Conservation (phyloP, 2,797 vertebrate species). For the Tinamus major region DNA sequence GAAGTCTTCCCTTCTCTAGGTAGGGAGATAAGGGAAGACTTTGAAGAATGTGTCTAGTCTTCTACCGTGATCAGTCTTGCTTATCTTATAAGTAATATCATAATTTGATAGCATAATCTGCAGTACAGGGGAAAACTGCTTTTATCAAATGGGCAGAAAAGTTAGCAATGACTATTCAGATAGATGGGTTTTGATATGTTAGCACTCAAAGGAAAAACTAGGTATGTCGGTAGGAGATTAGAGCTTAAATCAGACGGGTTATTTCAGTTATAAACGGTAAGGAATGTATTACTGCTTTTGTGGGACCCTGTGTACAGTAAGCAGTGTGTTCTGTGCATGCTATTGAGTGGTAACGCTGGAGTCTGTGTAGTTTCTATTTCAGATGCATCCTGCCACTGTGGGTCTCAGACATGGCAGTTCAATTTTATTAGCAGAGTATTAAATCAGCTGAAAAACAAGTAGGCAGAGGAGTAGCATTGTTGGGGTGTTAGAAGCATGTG, state of each 20-base stretch:
- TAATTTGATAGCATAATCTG: not conserved
- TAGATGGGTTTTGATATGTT: not conserved
- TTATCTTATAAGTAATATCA: not conserved
- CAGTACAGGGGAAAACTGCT: not conserved
- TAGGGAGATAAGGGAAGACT: no score
- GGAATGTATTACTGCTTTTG: not conserved
- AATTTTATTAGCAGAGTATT: accelerated
- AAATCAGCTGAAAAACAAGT: not conserved
- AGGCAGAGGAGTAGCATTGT: not conserved
- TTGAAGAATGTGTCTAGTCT: no score
- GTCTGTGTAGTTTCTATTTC: not conserved
- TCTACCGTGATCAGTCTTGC: not conserved
- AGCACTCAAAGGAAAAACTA: not conserved
- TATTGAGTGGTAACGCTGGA: not conserved
- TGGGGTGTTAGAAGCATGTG: not conserved
- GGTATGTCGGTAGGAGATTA: accelerated
- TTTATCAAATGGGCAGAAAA: not conserved
- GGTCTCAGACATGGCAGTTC: not conserved
- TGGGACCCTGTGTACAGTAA: not conserved
- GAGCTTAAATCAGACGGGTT: not conserved
- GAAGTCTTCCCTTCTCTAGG: no score
- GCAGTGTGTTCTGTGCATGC: no score
- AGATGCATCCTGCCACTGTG: no score
- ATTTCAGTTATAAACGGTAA: not conserved
- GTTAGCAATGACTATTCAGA: not conserved